A percentile compares a stretch with the other conserved stretches of the same genome.
Conservation (phyloP, 2,888 invertebrate genomes). For the Achlya flavicornis region DNA sequence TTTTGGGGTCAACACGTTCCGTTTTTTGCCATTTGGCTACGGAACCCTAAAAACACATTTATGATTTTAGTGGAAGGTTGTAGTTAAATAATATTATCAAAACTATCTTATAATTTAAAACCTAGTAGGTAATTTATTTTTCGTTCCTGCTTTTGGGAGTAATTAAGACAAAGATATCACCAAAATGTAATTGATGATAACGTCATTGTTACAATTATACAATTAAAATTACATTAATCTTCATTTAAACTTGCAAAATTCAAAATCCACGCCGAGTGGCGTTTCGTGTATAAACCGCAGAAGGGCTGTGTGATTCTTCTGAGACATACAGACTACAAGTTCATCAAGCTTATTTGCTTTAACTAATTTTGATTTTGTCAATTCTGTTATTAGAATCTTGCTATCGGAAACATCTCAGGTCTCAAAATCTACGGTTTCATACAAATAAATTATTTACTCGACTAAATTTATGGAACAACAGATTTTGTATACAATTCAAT, state of each 20-base stretch:
- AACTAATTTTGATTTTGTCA: background rate
- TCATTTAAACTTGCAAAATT: slow-evolving; percentile 49
- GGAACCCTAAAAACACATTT: too few species aligned
- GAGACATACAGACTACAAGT: slow-evolving; percentile 38
- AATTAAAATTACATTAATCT: slow-evolving; percentile 54
- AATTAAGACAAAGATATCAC: background rate
- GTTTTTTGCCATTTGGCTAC: too few species aligned
- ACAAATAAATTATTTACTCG: too few species aligned
- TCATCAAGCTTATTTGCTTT: background rate
- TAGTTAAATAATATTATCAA: background rate
- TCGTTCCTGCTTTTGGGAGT: background rate
- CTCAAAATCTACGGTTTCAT: too few species aligned
- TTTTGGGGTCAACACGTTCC: too few species aligned
- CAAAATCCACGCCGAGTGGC: slow-evolving; percentile 45
- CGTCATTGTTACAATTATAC: slow-evolving; percentile 18
- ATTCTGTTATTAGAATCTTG: background rate
- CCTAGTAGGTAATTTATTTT: background rate
- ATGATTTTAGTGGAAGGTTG: too few species aligned
- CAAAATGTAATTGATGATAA: background rate
- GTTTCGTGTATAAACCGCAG: slow-evolving; percentile 50
- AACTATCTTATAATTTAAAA: background rate
- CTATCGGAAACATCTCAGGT: too few species aligned
- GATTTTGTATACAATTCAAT: too few species aligned
- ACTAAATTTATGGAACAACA: too few species aligned
- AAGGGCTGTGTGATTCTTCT: slow-evolving; percentile 41